Evolutionary conservation across 2,888 invertebrate genomes (phyloP).

Genomic region (Cataglyphis altisquamis): DNA sequence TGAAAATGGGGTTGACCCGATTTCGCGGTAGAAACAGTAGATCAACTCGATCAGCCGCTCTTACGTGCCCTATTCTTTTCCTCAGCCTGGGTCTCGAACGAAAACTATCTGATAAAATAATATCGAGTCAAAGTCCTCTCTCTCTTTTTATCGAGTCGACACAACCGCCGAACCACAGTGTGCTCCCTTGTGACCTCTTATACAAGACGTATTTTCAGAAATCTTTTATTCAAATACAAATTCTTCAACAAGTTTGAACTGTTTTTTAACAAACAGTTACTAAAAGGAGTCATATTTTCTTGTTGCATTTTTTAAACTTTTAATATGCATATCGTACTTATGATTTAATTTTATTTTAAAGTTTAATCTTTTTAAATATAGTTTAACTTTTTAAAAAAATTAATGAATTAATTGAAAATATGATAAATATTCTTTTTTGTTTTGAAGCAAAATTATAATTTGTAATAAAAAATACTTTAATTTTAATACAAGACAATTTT

Average conservation of each 20-base stretch:
- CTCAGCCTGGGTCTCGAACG: constrained; percentile 39
- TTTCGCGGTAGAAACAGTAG: constrained; percentile 67
- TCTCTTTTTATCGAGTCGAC: constrained; percentile 38
- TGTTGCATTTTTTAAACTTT: background rate
- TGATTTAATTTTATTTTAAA: background rate
- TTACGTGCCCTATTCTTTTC: constrained; percentile 56
- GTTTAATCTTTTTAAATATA: background rate
- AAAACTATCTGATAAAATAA: constrained; percentile 69
- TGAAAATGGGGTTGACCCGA: constrained; percentile 64
- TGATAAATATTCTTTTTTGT: background rate
- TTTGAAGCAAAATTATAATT: background rate
- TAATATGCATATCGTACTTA: background rate
- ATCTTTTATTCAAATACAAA: constrained; percentile 33
- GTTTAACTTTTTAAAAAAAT: background rate
- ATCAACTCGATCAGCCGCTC: constrained; percentile 69
- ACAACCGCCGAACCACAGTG: constrained; percentile 16
- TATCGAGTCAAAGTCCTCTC: constrained; percentile 61
- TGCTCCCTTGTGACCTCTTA: constrained; percentile 47
- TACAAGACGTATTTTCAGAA: constrained; percentile 26
- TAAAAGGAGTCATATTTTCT: background rate
- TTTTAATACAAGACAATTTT: background rate
- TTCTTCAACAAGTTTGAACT: constrained; percentile 13
- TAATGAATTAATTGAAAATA: background rate
- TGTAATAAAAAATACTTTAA: background rate
- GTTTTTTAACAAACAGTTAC: background rate